Evolutionary conservation across 2,797 vertebrate genomes (phyloP), one percentile per base, ranked within the genome.

Genomic region (Mus caroli): DNA sequence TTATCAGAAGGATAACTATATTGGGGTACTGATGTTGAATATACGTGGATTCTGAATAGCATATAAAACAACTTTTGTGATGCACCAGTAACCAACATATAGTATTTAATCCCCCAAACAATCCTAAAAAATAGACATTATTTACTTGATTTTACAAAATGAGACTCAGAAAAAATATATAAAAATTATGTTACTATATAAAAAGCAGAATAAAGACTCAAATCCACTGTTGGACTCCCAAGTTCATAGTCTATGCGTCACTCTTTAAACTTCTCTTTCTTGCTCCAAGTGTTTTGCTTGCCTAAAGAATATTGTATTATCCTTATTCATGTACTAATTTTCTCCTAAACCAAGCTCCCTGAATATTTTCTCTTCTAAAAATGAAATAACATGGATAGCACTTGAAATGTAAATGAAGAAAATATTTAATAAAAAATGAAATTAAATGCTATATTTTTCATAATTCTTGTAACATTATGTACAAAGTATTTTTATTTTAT

Each of bases 111-210:
- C 6, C 60, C 92, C 14, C 78, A 92, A 85, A 77, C 5, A 94
- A 85, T 54, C 14, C 46, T 91, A 37, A 95, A 94, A 92, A 78
- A 67, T 67, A 82, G 56, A 8, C 19, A 73, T 84, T 91, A 71
- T 69, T 88, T 34, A 76, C 80, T 92, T 43, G 56, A 5, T 75
- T 88, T 94, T 80, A 77, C 56, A 95, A 95, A 86, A 88, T 12
- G 28, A 91, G 56, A 69, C 50, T 24, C 17, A n/a, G n/a, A 92
- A 54, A 94, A 89, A 22, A 86, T 22, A 64, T 58, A 60, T 82
- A 84, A 95, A 96, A 90, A 78, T 24, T 6, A 80, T n/a, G 0
- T 69, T 52, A 88, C 78, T 26, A 69, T 69, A 76, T 71, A 78
- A 76, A 52, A 69, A 50, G 13, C 80, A 96, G 82, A 94, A 90